Evolutionary conservation across 2,113 vertebrate species (phyloP).

Genomic region (Capra hircus): DNA sequence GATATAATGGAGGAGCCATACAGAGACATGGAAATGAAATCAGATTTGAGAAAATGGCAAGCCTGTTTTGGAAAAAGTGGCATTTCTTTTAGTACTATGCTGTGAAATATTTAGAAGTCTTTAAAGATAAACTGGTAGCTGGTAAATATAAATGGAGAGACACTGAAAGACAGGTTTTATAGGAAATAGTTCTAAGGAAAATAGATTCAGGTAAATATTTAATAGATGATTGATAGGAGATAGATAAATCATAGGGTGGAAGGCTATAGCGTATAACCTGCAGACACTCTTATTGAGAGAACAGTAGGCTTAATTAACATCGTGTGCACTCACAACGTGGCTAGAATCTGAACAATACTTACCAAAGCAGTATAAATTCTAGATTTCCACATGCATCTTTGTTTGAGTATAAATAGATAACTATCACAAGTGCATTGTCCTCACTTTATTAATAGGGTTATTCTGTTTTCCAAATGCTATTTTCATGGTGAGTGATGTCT

Average conservation of each 20-base stretch:
- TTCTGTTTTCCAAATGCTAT: background rate
- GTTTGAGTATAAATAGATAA: background rate
- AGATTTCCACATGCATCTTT: background rate
- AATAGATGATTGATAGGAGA: background rate
- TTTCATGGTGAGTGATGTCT: background rate
- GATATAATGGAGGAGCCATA: background rate
- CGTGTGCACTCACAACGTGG: background rate
- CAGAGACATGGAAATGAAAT: background rate
- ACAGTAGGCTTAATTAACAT: background rate
- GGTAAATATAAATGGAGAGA: background rate
- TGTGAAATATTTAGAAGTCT: background rate
- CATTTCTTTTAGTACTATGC: background rate
- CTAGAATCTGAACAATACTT: background rate
- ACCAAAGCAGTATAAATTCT: background rate
- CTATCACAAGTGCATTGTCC: background rate
- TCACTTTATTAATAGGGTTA: background rate
- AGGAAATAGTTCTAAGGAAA: background rate
- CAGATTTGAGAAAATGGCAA: background rate
- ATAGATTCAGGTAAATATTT: background rate
- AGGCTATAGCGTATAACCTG: background rate
- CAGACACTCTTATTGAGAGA: background rate
- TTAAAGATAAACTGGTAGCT: background rate
- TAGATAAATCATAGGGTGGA: background rate
- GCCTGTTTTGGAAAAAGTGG: background rate
- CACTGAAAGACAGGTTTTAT: background rate